Conservation (phyloP, 2,113 vertebrate species). For the Prietella phreatophila region DNA sequence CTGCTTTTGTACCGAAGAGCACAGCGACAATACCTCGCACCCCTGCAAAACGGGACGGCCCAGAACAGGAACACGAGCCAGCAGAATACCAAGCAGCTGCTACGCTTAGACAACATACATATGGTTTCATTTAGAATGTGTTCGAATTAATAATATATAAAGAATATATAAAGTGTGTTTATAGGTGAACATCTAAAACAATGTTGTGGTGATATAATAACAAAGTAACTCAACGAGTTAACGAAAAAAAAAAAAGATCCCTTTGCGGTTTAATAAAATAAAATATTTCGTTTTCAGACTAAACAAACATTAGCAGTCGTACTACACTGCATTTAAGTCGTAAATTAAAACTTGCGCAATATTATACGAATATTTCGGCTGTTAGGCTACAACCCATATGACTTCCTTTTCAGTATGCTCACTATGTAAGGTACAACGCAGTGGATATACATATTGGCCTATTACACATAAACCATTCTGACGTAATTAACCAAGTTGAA, state of each 20-base stretch:
- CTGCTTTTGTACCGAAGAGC: conserved; percentile 73
- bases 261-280: background rate
- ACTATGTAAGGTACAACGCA: background rate
- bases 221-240: background rate
- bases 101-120: conserved; percentile 68
- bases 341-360: background rate
- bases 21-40: conserved; percentile 70
- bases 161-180: background rate
- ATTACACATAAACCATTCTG: background rate
- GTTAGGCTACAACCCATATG: background rate
- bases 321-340: background rate
- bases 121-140: background rate
- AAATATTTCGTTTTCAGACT: background rate
- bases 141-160: background rate
- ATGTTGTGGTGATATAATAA: background rate
- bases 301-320: background rate
- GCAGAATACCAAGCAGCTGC: conserved; percentile 77
- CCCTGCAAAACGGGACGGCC: conserved; percentile 71
- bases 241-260: background rate
- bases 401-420: background rate
- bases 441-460: background rate
- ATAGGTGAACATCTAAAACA: background rate
- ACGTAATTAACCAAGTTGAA: background rate
- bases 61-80: conserved; percentile 65
- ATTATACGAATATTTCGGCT: background rate